Evolutionary conservation across 2,888 invertebrate species (phyloP), one percentile per base, ranked within the genome.

Genomic region (Drosophila paucipuncta): DNA sequence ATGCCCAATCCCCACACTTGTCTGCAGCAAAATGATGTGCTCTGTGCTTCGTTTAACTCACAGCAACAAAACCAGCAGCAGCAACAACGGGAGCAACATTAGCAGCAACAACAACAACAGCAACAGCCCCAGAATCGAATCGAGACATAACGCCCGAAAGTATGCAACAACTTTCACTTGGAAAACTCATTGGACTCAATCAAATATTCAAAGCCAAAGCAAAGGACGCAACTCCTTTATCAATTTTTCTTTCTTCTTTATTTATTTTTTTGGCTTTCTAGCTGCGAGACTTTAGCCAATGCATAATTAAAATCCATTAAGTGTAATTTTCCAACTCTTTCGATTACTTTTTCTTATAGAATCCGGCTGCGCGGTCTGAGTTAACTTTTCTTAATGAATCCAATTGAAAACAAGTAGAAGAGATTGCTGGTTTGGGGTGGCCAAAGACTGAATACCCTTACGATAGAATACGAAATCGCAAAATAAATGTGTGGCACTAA

Each of bases 301-400:
- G 90, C 90, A 88, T 88, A 88, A 88, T 88, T 88, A 88, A 88
- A 88, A 88, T 82, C 89, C 90, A 90, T 88, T 90, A 88, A 90
- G 86, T 82, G 79, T 78, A 83, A 82, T 90, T 87, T 76, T 60
- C 63, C 78, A 83, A 83, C 81, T 82, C 75, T 80, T 82, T 80
- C 77, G 80, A 73, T 74, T 60, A 74, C 74, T 68, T 77, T 67
- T 64, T 41, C 53, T 35, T 54, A 47, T 64, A 43, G 39, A 37
- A 33, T 52, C 57, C 54, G 57, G 30, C 25, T 50, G 39, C 47
- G 30, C 49, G 54, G 30, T 35, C 35, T 11, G 52, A 53, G 52
- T 54, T 37, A 89, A 86, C 67, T 83, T 89, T 81, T 69, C 75
- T 59, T 78, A 81, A 84, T 81, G 75, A 82, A 89, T 85, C 54